phyloP scores from a whole-genome alignment of 2,797 vertebrate genomes.

The Todus mexicanus region DNA sequence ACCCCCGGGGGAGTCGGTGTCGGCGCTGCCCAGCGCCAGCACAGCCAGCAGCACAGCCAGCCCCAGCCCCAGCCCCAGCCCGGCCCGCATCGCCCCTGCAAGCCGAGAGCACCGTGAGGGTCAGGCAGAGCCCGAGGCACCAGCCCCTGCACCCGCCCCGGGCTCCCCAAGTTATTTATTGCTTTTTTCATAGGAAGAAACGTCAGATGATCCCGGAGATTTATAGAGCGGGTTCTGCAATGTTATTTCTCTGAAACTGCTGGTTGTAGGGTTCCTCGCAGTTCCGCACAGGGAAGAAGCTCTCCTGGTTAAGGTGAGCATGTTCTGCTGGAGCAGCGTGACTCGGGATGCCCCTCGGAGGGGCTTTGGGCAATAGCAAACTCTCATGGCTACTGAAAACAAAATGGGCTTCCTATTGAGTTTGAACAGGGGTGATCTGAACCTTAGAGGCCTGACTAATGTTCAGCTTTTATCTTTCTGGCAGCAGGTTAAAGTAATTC shows the following conservation, averaged over 20 bases:
- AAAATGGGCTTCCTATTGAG: background rate
- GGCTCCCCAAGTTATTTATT: background rate
- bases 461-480: constrained; percentile 10
- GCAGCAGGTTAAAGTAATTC: constrained; percentile 37
- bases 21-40: constrained; percentile 74
- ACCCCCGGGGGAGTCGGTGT: constrained; percentile 66
- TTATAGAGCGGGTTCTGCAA: background rate
- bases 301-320: background rate
- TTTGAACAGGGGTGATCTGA: background rate
- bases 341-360: background rate
- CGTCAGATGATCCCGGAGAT: background rate
- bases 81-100: constrained; percentile 72
- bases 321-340: background rate
- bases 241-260: background rate
- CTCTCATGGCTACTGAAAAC: background rate
- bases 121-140: background rate
- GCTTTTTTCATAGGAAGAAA: background rate
- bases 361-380: background rate
- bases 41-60: constrained; percentile 69
- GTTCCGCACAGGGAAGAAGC: background rate
- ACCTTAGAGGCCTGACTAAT: background rate
- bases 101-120: background rate
- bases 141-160: background rate
- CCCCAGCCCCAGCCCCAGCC: constrained; percentile 61
- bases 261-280: background rate